Conservation (phyloP, 2,888 invertebrate genomes). For the Camptogramma bilineatum region DNA sequence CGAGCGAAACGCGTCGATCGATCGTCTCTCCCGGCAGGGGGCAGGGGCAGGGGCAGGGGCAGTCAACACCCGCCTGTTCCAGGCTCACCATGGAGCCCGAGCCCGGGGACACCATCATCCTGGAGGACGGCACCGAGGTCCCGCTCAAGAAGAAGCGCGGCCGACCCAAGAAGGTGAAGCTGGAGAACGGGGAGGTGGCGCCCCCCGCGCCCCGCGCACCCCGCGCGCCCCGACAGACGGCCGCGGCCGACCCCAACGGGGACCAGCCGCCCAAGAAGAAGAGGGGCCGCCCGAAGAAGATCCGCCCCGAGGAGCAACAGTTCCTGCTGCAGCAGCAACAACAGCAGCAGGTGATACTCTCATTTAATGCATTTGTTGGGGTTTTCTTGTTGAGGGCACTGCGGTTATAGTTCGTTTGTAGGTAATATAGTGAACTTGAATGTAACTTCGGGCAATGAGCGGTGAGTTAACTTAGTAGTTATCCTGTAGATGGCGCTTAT, state of each 20-base stretch:
- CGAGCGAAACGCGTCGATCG: slow-evolving; percentile 37
- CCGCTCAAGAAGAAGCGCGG: slow-evolving; percentile 95
- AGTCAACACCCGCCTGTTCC: slow-evolving; percentile 49
- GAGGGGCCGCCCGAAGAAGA: slow-evolving; percentile 94
- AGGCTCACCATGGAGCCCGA: slow-evolving; percentile 83
- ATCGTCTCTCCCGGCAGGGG: slow-evolving; percentile 41
- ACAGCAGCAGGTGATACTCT: slow-evolving; percentile 58
- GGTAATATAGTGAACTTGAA: no score
- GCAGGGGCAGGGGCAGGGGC: no score
- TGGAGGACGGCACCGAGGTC: slow-evolving; percentile 87
- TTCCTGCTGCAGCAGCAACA: slow-evolving; percentile 78
- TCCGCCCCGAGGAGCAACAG: slow-evolving; percentile 88
- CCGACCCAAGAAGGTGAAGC: slow-evolving; percentile 93
- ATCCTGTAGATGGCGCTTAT: no score
- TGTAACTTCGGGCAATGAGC: no score
- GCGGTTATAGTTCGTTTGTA: no score
- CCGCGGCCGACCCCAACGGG: slow-evolving; percentile 57
- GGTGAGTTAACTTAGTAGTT: no score
- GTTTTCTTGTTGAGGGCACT: no score
- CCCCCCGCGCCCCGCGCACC: slow-evolving; percentile 83
- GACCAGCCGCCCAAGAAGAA: slow-evolving; percentile 92
- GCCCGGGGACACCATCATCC: slow-evolving; percentile 82
- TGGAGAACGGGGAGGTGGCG: slow-evolving; percentile 88
- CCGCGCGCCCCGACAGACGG: slow-evolving; percentile 63
- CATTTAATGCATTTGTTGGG: no score